Percentiles rank a stretch among this genome's conserved stretches.
These are phyloP conservation scores for Tyria jacobaeae DNA, from an alignment of 2,888 invertebrate genomes.

Conservation along the genomic window DNA sequence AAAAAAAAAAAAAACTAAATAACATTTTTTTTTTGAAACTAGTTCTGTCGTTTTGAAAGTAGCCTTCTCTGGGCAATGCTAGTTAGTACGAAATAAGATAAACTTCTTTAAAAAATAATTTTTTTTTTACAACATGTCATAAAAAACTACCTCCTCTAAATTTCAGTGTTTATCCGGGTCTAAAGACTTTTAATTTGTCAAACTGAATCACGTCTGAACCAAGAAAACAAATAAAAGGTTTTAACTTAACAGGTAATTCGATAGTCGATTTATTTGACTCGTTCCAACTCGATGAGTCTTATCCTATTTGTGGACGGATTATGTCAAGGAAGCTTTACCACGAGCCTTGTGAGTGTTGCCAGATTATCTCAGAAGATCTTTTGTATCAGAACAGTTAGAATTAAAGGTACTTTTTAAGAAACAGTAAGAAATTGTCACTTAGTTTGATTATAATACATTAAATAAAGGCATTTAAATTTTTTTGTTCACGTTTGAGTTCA, in stretches of 20 bases:
- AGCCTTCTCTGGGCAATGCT: too few species aligned
- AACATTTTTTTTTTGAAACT: too few species aligned
- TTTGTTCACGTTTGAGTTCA: too few species aligned
- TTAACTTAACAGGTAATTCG: constrained; percentile 53
- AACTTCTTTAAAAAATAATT: too few species aligned
- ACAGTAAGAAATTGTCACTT: constrained; percentile 18
- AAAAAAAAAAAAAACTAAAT: too few species aligned
- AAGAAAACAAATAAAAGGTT: constrained; percentile 45
- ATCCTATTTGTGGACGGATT: constrained; percentile 59
- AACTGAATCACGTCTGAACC: constrained; percentile 40
- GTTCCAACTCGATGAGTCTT: constrained; percentile 48
- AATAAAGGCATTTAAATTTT: too few species aligned
- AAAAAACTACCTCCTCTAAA: too few species aligned
- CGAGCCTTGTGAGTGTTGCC: constrained; percentile 32
- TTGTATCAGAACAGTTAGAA: constrained; percentile 37
- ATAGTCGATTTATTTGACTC: constrained; percentile 51
- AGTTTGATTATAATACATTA: too few species aligned
- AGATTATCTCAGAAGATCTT: constrained; percentile 44
- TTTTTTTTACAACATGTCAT: too few species aligned
- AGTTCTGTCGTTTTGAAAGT: too few species aligned
- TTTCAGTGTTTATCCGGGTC: background rate
- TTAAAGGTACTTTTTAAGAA: constrained; percentile 27
- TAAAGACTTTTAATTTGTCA: constrained; percentile 32
- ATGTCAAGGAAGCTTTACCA: constrained; percentile 43
- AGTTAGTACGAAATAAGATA: too few species aligned